A percentile compares a stretch with the other conserved stretches of the same genome.
phyloP scores from a whole-genome alignment of 1,140 invertebrate species.

The Mercenaria mercenaria region DNA sequence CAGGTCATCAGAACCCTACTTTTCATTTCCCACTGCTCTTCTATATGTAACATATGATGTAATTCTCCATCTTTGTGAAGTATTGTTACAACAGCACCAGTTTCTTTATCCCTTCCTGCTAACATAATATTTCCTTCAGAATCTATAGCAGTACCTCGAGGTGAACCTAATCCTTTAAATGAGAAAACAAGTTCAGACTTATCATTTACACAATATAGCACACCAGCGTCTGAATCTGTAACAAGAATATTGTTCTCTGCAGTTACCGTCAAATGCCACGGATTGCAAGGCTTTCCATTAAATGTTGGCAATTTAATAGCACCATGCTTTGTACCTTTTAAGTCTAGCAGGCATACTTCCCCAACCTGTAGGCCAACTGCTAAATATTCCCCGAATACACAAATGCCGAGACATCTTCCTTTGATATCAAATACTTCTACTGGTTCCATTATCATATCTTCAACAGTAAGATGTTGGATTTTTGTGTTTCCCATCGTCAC shows the following conservation, averaged over 20 bases:
- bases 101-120: slow-evolving; percentile 46
- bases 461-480: slow-evolving; percentile 51
- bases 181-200: slow-evolving; percentile 52
- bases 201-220: slow-evolving; percentile 25
- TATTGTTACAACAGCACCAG: slow-evolving; percentile 16
- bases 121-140: slow-evolving; percentile 33
- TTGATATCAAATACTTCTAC: slow-evolving; percentile 28
- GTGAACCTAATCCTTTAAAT: slow-evolving; percentile 21
- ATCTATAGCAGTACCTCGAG: slow-evolving; percentile 30
- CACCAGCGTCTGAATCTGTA: slow-evolving; percentile 46
- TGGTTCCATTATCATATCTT: slow-evolving; percentile 60
- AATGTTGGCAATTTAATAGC: slow-evolving; percentile 26
- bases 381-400: slow-evolving; percentile 23
- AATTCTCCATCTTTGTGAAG: slow-evolving; percentile 41
- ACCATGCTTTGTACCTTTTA: slow-evolving; percentile 2
- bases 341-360: slow-evolving; percentile 36
- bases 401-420: slow-evolving; percentile 53
- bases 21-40: not conserved
- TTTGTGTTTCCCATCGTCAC: slow-evolving; percentile 58
- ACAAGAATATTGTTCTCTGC: slow-evolving; percentile 47
- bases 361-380: slow-evolving; percentile 57
- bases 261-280: slow-evolving; percentile 44
- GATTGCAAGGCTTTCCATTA: slow-evolving; percentile 26
- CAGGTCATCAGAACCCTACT: slow-evolving; percentile 45
- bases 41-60: slow-evolving; percentile 47